These are phyloP conservation scores for Eristalis tenax DNA, from an alignment of 2,888 invertebrate species.

Conservation along the genomic window DNA sequence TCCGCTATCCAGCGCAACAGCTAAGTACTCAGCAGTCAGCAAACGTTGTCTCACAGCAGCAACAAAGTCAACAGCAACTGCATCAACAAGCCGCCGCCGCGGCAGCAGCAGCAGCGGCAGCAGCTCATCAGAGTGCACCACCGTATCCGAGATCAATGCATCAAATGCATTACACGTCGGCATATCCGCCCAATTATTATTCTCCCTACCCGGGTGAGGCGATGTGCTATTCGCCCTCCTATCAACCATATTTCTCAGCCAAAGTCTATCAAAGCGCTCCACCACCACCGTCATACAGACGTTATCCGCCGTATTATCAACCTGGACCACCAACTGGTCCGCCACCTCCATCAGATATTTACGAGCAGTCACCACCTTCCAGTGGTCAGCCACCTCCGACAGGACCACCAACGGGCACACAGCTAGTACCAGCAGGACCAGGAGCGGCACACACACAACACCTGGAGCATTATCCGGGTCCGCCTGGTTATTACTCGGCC, in stretches of 20 bases:
- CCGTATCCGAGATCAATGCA: constrained; percentile 80
- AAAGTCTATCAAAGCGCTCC: constrained; percentile 82
- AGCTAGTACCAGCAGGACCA: constrained; percentile 80
- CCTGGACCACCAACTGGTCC: constrained; percentile 75
- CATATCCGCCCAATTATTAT: constrained; percentile 81
- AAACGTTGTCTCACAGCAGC: constrained; percentile 70
- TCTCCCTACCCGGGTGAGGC: constrained; percentile 81
- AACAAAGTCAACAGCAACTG: constrained; percentile 76
- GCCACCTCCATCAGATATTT: constrained; percentile 78
- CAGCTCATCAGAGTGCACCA: constrained; percentile 78
- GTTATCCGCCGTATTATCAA: constrained; percentile 77
- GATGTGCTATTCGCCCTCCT: constrained; percentile 82
- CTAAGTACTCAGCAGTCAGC: constrained; percentile 72
- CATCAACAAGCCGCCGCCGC: constrained; percentile 76
- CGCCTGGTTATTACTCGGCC: constrained; percentile 83
- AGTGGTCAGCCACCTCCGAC: constrained; percentile 72
- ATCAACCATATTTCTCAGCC: constrained; percentile 82
- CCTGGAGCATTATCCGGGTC: constrained; percentile 83
- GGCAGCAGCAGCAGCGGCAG: constrained; percentile 77
- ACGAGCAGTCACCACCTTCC: constrained; percentile 77
- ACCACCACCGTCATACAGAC: constrained; percentile 79
- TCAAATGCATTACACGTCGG: constrained; percentile 81
- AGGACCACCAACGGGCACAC: constrained; percentile 77
- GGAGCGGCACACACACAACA: constrained; percentile 81
- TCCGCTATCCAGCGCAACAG: constrained; percentile 76